Evolutionary conservation across 2,113 vertebrate species (phyloP).

Genomic region (Riparia riparia): DNA sequence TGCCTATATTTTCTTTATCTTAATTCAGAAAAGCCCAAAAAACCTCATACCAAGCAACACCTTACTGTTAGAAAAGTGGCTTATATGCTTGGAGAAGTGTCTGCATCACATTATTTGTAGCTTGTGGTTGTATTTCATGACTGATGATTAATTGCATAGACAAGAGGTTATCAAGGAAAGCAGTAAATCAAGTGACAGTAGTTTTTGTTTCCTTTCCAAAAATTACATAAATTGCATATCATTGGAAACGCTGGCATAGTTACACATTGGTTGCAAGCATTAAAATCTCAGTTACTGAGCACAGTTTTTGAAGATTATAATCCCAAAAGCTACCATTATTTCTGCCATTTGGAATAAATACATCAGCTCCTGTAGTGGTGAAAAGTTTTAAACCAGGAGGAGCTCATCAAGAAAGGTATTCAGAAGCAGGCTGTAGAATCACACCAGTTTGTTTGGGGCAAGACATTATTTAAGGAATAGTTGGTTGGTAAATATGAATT

Average conservation of each 20-base stretch:
- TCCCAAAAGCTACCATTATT: background rate
- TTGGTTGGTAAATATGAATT: background rate
- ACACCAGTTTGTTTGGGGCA: background rate
- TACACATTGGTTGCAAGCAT: background rate
- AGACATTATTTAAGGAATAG: background rate
- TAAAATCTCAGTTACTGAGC: background rate
- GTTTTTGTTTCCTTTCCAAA: constrained; percentile 8
- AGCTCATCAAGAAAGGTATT: background rate
- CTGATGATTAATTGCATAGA: background rate
- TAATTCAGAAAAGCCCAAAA: background rate
- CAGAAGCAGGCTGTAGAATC: background rate
- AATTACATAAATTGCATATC: background rate
- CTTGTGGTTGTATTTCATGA: background rate
- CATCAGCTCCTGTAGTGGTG: background rate
- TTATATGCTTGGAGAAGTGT: background rate
- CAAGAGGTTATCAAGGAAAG: constrained; percentile 5
- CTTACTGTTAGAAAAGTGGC: background rate
- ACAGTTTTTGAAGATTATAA: background rate
- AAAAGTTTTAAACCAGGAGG: background rate
- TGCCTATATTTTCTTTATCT: background rate
- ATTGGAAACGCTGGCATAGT: background rate
- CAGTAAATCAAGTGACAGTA: background rate
- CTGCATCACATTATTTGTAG: background rate
- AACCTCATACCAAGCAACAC: background rate
- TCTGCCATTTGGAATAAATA: background rate